A percentile compares a stretch with the other conserved stretches of the same genome.
These are phyloP conservation scores for Pardalotus punctatus DNA, from an alignment of 2,113 vertebrate species.

Conservation along the genomic window DNA sequence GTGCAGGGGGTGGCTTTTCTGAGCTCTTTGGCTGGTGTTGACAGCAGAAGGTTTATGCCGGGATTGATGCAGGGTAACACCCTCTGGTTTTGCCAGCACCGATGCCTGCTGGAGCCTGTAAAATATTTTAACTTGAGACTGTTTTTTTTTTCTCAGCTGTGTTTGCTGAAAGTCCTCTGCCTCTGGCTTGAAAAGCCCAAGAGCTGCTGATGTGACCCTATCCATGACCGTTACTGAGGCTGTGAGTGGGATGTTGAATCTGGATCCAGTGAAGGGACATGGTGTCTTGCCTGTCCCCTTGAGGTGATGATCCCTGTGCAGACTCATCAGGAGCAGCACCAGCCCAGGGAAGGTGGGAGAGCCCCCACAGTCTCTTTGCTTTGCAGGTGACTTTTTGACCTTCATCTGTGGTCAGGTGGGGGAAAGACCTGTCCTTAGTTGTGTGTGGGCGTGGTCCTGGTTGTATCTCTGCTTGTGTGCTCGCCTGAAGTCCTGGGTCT, in stretches of 20 bases:
- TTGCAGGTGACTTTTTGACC: not conserved
- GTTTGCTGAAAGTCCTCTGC: not conserved
- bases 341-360: not conserved
- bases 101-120: not conserved
- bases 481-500: not conserved
- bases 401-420: not conserved
- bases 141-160: not conserved
- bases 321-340: not conserved
- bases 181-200: not conserved
- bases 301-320: not conserved
- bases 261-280: not conserved
- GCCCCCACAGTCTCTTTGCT: too few relatives aligned
- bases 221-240: not conserved
- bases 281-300: not conserved
- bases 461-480: accelerated
- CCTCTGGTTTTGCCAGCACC: not conserved
- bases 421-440: not conserved
- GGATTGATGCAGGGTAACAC: not conserved
- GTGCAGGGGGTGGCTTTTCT: not conserved
- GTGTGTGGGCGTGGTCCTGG: not conserved
- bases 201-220: not conserved
- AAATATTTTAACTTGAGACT: not conserved
- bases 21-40: not conserved
- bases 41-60: constrained; percentile 3
- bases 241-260: not conserved